Evolutionary conservation across 2,113 vertebrate genomes (phyloP).

Genomic region (Stegastes partitus): DNA sequence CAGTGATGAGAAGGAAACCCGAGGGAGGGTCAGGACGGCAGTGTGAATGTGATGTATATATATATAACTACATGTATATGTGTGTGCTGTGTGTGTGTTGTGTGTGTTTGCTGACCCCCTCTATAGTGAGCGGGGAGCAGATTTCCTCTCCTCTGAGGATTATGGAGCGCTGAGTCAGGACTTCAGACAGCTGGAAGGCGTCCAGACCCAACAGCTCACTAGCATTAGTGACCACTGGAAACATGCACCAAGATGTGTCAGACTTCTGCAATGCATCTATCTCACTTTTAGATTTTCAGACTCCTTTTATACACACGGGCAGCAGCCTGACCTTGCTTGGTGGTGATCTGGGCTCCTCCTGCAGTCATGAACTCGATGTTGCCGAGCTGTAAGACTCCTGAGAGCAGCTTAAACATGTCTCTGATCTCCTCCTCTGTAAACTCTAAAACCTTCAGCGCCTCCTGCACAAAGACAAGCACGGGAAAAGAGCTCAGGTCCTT

Average conservation of each 20-base stretch:
- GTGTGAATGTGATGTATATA: not conserved
- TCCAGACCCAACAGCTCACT: constrained; percentile 93
- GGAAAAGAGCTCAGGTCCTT: not conserved
- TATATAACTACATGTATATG: not conserved
- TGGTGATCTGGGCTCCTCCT: constrained; percentile 92
- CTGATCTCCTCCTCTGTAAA: constrained; percentile 91
- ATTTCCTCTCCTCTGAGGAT: constrained; percentile 95
- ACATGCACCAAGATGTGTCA: constrained; percentile 32
- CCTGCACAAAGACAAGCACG: constrained; percentile 72
- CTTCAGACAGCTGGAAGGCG: constrained; percentile 91
- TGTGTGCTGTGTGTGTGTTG: too few relatives aligned
- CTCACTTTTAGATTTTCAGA: not conserved
- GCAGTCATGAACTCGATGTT: constrained; percentile 95
- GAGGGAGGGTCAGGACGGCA: not conserved
- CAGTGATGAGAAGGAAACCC: constrained; percentile 14
- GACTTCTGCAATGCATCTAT: not conserved
- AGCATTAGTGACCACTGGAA: constrained; percentile 87
- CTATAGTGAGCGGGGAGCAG: constrained; percentile 93
- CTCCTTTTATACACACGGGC: not conserved
- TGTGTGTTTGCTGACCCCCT: constrained; percentile 84
- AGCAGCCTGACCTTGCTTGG: constrained; percentile 87
- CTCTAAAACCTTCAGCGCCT: constrained; percentile 91
- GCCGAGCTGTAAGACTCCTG: constrained; percentile 91
- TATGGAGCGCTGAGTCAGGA: constrained; percentile 94
- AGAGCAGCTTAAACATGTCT: constrained; percentile 93